Evolutionary conservation across 2,113 vertebrate species (phyloP), one percentile per base, ranked within the genome.

Genomic region (Trematomus loennbergii): DNA sequence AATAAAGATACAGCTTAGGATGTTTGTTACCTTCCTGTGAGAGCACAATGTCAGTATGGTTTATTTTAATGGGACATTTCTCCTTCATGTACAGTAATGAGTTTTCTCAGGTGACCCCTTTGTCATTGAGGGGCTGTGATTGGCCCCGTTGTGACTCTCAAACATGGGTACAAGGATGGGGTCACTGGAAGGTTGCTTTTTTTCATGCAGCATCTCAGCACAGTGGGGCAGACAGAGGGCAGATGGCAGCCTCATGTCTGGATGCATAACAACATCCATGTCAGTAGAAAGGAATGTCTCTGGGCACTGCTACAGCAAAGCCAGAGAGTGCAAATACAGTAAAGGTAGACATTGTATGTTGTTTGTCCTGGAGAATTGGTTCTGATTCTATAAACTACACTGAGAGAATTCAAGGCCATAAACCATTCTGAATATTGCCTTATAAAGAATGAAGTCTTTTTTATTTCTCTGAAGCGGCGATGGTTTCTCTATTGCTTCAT

Each of bases 191-290:
- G 36, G 20, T 17, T 18, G 12, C 5, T 65, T 46, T 65, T 69
- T 46, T 65, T 69, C 43, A 7, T 18, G 16, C 43, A 46, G 61
- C 15, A 63, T 55, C 16, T 9, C 46, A 36, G 46, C 17, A 7
- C 60, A 12, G 53, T 22, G 18, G 67, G 16, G 52, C 54, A 77
- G 70, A 71, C 36, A 40, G 50, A 18, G 7, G 15, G 29, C 53
- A 78, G 59, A 60, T 33, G 64, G 5, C 46, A 53, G 54, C 65
- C 49, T 60, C 25, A 6, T 82, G 74, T 73, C 45, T 12, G 36
- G 61, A 5, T 29, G 17, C 50, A 52, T 2, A 29, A 50, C 33
- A 77, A 53, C 74, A 64, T 59, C 68, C 73, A 45, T 60, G n/a
- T 22, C 53, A 57, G 50, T 36, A 55, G 33, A 65, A 48, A 43